A percentile compares a stretch with the other conserved stretches of the same genome.
Evolutionary conservation across 2,113 vertebrate genomes (phyloP).

Genomic region (Setophaga petechia): DNA sequence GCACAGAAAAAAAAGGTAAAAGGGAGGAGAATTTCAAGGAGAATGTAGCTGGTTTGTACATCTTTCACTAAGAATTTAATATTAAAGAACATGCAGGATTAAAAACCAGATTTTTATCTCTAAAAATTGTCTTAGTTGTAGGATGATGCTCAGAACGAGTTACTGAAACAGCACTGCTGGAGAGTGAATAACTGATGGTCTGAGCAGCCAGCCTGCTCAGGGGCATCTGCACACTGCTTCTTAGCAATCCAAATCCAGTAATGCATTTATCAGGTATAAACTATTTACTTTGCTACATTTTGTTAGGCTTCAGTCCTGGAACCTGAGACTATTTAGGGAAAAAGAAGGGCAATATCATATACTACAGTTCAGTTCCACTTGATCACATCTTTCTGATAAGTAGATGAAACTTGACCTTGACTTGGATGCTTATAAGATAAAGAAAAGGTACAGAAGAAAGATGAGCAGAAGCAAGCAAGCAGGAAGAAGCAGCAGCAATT

Average conservation of each 20-base stretch:
- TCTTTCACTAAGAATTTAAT: neutral
- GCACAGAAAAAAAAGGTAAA: neutral
- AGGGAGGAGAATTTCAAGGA: neutral
- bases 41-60: neutral
- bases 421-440: neutral
- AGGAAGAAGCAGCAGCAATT: neutral
- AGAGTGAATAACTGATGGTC: neutral
- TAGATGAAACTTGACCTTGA: neutral
- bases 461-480: neutral
- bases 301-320: neutral
- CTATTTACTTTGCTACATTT: neutral
- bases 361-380: neutral
- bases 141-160: neutral
- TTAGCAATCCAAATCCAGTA: neutral
- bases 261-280: neutral
- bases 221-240: neutral
- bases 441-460: neutral
- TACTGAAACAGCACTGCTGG: neutral
- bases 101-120: neutral
- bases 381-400: conserved; percentile 10
- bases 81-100: neutral
- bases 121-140: neutral
- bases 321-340: neutral
- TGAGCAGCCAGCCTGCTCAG: neutral
- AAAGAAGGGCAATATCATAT: neutral